Base-by-base conservation (phyloP, 2,113 vertebrate genomes). In the Eidolon helvum region DNA sequence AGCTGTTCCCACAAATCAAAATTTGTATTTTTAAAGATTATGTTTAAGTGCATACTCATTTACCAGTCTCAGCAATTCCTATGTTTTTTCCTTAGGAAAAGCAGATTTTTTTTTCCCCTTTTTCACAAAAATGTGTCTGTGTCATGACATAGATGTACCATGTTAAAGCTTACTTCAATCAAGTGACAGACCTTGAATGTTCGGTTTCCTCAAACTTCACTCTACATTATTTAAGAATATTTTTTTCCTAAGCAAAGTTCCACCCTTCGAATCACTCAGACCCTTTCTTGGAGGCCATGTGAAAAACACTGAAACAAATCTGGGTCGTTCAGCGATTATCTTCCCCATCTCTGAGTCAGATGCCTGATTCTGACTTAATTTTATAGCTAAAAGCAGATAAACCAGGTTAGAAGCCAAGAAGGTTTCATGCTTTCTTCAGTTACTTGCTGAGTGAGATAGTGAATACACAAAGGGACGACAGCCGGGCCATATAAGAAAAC, bases 111-210 rank as follows among this genome's bases (percentile, higher is more conserved):
- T 48, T 48, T 48, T 11, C 9, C 10, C 45, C 11, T 48, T 48
- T 48, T 48, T 21, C 40, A 19, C 43, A 30, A 45, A 26, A 40
- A 12, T 0, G 28, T 4, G 28, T 24, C 18, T 5, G 1, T 0
- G 19, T 7, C 24, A 1, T 0, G 1, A 0, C 4, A 3, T 0
- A 40, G 40, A 24, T 2, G 4, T 0, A 0, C 61, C 66, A 7
- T 1, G 0, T 3, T 2, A 16, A 4, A 24, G n/a, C 72, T 9
- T 1, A 4, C n/a, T 38, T 21, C 48, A 10, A 0, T 7, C 53
- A 0, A 30, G 24, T 0, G 11, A 26, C 61, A 38, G 55, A 11
- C 21, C 30, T 19, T 53, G 78, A 12, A 0, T 66, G 33, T 3
- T 2, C 1, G 15, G 11, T n/a, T 55, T 43, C 24, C 55, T 48